phyloP scores from a whole-genome alignment of 1,140 invertebrate species.

The Hetaerina americana region DNA sequence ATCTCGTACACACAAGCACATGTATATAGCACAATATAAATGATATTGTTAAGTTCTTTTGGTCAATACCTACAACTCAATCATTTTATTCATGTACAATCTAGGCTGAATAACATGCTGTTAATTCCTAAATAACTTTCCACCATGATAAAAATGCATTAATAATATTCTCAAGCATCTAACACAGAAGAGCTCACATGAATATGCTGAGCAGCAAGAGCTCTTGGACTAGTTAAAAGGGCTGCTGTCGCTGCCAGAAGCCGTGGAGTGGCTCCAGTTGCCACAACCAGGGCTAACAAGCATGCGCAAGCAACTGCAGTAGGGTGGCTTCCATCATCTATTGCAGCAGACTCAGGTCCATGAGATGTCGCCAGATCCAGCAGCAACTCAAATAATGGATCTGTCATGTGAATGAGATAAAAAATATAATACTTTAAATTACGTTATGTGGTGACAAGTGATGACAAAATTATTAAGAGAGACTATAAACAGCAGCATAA shows the following conservation, averaged over 20 bases:
- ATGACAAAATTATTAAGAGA: too few species aligned
- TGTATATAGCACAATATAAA: too few species aligned
- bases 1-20: too few species aligned
- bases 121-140: too few species aligned
- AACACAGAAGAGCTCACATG: slow-evolving; percentile 38
- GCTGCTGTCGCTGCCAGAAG: slow-evolving; percentile 74
- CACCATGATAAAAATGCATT: slow-evolving; percentile 8
- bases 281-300: slow-evolving; percentile 80
- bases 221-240: slow-evolving; percentile 71
- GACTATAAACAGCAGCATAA: too few species aligned
- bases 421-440: too few species aligned
- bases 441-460: too few species aligned
- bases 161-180: background rate
- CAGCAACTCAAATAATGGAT: slow-evolving; percentile 64
- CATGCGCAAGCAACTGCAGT: slow-evolving; percentile 81
- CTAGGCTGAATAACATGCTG: too few species aligned
- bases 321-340: slow-evolving; percentile 49
- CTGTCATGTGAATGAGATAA: too few species aligned
- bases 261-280: slow-evolving; percentile 84
- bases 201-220: slow-evolving; percentile 63
- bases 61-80: too few species aligned
- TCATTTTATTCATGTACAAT: too few species aligned
- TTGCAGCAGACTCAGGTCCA: slow-evolving; percentile 31
- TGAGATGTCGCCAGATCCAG: slow-evolving; percentile 58
- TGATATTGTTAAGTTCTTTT: too few species aligned